Evolutionary conservation across 2,888 invertebrate species (phyloP), one percentile per base, ranked within the genome.

Genomic region (Amiota minor): DNA sequence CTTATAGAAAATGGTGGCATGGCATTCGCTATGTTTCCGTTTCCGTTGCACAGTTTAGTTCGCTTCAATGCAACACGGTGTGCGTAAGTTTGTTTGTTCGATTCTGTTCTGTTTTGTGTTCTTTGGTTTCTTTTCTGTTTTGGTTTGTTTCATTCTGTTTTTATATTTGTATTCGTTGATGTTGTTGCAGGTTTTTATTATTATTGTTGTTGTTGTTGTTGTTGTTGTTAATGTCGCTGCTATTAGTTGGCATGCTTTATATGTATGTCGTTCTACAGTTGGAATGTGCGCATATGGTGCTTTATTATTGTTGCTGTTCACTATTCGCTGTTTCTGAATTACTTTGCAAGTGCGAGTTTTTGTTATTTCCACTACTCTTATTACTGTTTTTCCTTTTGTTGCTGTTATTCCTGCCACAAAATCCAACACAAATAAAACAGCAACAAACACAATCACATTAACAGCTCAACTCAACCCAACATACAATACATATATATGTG

Each of bases 1-100:
- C 59, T 59, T 59, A 20, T 20, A 59, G 18, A 59, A 59, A 59
- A 59, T 59, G 59, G 47, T 65, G 18, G 65, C 65, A 35, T 65
- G 10, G 65, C 65, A 65, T 65, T 49, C 47, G 49, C 47, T 49
- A 20, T 65, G 65, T 65, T 65, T 46, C 65, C 47, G 65, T 65
- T 65, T 65, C 47, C 65, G 47, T 20, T 47, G 65, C 65, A 65
- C 47, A 65, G 46, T 47, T 65, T 65, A 65, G 16, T 18, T 18
- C 35, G 65, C 47, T 47, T 65, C 65, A 65, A 65, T 47, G 62
- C 45, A 45, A 12, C 23, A 2, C 59, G 59, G 18, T 18, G 20
- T n/a, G 59, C 20, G 4, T 35, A 35, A 6, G 35, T 35, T 35
- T 35, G 35, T 6, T 35, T 35, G 35, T 35, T 35, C 2, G 2